Evolutionary conservation across 2,797 vertebrate genomes (phyloP).

Genomic region (Xiphophorus birchmanni): DNA sequence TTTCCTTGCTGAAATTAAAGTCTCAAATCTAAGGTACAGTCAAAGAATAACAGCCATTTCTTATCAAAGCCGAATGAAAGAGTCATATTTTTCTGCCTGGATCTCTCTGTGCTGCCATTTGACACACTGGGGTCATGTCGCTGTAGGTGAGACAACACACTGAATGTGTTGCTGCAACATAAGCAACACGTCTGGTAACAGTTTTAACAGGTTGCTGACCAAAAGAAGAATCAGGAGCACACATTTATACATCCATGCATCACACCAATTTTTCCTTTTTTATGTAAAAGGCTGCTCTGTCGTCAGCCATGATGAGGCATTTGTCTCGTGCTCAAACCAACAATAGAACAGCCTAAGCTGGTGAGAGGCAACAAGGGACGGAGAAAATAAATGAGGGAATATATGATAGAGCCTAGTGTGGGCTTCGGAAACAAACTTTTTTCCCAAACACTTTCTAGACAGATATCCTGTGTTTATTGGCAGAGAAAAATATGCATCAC

Average conservation of each 20-base stretch:
- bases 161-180: conserved; percentile 1
- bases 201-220: neutral
- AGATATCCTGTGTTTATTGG: neutral
- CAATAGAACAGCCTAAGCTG: neutral
- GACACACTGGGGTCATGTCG: neutral
- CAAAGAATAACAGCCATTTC: neutral
- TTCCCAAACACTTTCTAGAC: neutral
- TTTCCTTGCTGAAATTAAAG: neutral
- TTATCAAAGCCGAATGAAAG: neutral
- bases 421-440: neutral
- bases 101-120: neutral
- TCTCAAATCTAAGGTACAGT: neutral
- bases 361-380: neutral
- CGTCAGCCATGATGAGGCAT: neutral
- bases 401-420: neutral
- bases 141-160: neutral
- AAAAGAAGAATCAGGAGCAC: neutral
- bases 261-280: neutral
- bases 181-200: neutral
- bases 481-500: neutral
- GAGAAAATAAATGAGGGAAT: neutral
- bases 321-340: neutral
- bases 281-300: neutral
- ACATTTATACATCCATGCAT: neutral
- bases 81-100: neutral